phyloP scores from a whole-genome alignment of 2,113 vertebrate species.

The Chaetorhynchus papuensis region DNA sequence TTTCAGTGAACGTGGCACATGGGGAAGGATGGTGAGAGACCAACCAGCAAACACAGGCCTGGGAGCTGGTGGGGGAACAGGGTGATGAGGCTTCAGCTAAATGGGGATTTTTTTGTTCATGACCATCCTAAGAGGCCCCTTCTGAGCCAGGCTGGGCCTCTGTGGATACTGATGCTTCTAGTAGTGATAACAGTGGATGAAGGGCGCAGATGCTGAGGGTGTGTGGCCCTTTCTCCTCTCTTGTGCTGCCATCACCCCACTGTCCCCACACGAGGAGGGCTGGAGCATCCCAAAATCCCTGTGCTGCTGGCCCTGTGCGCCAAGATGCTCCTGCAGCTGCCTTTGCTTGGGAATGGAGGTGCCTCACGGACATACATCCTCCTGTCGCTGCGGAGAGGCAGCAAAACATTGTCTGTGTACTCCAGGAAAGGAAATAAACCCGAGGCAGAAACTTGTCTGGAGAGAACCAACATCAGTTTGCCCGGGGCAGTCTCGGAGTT shows the following conservation, averaged over 20 bases:
- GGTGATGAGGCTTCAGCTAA: not conserved
- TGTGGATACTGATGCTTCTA: not conserved
- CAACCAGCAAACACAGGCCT: not conserved
- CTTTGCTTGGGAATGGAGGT: not conserved
- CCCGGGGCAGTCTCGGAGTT: not conserved
- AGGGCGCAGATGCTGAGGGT: not conserved
- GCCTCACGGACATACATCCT: not conserved
- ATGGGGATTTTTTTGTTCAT: not conserved
- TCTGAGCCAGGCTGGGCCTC: not conserved
- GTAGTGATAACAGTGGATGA: not conserved
- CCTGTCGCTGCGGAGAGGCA: not conserved
- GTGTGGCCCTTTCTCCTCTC: not conserved
- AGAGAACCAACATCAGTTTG: not conserved
- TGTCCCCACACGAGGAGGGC: not conserved
- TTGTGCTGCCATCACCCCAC: not conserved
- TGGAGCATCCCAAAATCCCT: fast-evolving
- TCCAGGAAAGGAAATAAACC: not conserved
- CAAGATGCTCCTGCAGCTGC: not conserved
- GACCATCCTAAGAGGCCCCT: not conserved
- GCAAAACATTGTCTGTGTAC: not conserved
- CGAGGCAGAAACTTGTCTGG: not conserved
- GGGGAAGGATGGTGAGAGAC: not conserved
- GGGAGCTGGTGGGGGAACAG: not conserved
- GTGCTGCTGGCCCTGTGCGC: not conserved
- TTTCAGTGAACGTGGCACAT: not conserved